Percentiles rank a stretch among this genome's conserved stretches.
These are phyloP conservation scores for Syngnathus rostellatus DNA, from an alignment of 2,797 vertebrate species.

Conservation along the genomic window DNA sequence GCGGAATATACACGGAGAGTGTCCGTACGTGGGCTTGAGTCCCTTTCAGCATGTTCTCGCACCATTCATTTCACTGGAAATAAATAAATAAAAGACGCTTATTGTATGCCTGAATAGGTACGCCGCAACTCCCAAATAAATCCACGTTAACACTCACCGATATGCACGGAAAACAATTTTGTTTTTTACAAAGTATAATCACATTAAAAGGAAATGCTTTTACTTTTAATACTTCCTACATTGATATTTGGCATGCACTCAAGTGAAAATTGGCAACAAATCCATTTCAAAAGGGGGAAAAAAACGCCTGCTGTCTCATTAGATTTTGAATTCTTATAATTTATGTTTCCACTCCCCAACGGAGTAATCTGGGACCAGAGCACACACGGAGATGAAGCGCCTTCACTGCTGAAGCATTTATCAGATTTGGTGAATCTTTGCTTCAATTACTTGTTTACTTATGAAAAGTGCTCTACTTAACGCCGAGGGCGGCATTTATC, in stretches of 20 bases:
- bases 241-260: not conserved
- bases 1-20: constrained; percentile 4
- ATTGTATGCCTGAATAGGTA: constrained; percentile 17
- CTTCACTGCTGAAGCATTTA: constrained; percentile 41
- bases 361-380: constrained; percentile 44
- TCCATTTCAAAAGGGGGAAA: not conserved
- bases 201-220: not conserved
- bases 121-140: not conserved
- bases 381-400: constrained; percentile 33
- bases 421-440: constrained; percentile 43
- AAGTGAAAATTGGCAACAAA: not conserved
- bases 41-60: constrained; percentile 10
- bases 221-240: not conserved
- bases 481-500: not conserved
- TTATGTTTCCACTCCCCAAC: constrained; percentile 28
- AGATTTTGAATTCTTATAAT: constrained; percentile 33
- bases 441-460: constrained; percentile 30
- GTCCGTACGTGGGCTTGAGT: constrained; percentile 9
- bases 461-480: constrained; percentile 3
- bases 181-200: not conserved
- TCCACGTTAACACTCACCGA: not conserved
- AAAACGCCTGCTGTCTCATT: not conserved
- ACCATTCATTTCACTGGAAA: constrained; percentile 13
- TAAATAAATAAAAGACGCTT: constrained; percentile 11
- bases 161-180: not conserved